Base-by-base conservation (phyloP, 1,140 invertebrate species). In the Ephestia elutella region DNA sequence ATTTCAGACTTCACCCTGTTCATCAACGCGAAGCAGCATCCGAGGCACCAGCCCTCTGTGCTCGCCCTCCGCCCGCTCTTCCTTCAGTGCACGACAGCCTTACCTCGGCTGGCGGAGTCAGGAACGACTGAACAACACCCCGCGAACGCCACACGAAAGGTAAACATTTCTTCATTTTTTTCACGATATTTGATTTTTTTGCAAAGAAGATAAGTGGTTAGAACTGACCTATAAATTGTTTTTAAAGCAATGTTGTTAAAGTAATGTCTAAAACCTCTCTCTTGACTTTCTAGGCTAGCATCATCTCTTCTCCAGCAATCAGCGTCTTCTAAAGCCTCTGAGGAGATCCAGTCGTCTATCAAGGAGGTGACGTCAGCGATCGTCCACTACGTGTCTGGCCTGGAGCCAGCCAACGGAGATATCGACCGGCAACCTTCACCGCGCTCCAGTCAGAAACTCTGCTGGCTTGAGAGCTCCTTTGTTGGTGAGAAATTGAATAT, bases 331-430 rank as follows among this genome's bases (percentile, higher is more conserved):
- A 87, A 80, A 62, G 93, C 93, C 18, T 92, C 92, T 57, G 92
- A 93, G 63, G 95, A 96, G 82, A 96, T 97, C 69, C 94, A 96
- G 70, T 93, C 94, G 62, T 96, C 95, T 57, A 97, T 97, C 81
- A 96, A 96, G 83, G 95, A 96, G 88, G 95, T 97, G 30, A 96
- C 96, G 32, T 96, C 95, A 65, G 96, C 96, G n/a, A 97, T 97
- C 68, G 95, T 96, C 49, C 95, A 96, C 82, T 97, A 96, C 89
- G 95, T 96, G 38, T 95, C 94, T 67, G 94, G 94, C 48, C 90
- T 93, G 63, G 92, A 93, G 78, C 90, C 90, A 51, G 90, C 84
- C 63, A 90, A 83, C 66, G 89, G 84, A n/a, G 84, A 89, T 65
- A 56, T 80, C 4, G 84, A 87, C 50, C 63, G 71, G 54, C 75